Evolutionary conservation across 2,888 invertebrate genomes (phyloP), one percentile per base, ranked within the genome.

Genomic region (Hirtodrosophila histrioides): DNA sequence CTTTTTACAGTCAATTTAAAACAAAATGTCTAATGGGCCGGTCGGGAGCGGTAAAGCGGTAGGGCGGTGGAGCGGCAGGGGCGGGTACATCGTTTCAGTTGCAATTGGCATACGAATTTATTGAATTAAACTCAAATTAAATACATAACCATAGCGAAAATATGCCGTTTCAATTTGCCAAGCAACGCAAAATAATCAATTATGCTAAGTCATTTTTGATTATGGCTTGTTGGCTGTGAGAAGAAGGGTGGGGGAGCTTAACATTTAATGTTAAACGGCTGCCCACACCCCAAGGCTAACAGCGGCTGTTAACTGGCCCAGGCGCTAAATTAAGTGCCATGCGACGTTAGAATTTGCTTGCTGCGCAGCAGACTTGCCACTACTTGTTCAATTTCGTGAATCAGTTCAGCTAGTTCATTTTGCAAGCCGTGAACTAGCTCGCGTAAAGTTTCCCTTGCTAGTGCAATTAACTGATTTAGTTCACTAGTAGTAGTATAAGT

Each of bases 291-390:
- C 66, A 66, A 66, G 66, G 66, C 66, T 57, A 17, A 44, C 60
- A 46, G 40, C 35, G n/a, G 55, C 57, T 56, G 65, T 57, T 54
- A 43, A 51, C 44, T 39, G 29, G 45, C 11, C 33, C 45, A 65
- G 64, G 31, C 53, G 36, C 33, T 27, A 71, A 71, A 66, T 69
- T 55, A 70, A 66, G 27, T 39, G 46, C 23, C 46, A n/a, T 53
- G 56, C 57, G 80, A 80, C 86, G 73, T 83, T 86, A 86, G 81
- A 81, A 80, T 84, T 74, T 74, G 58, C 24, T 40, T 23, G 53
- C 49, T 29, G 73, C 40, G 48, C 54, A 54, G 40, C 3, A 5
- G 27, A 27, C 1, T 17, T 17, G 17, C 17, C 1, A 1, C 2
- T 17, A 17, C 17, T 17, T 17, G 17, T 17, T 17, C 17, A 17